Evolutionary conservation across 2,888 invertebrate genomes (phyloP), one percentile per base, ranked within the genome.

Genomic region (Heliconius ethilla): DNA sequence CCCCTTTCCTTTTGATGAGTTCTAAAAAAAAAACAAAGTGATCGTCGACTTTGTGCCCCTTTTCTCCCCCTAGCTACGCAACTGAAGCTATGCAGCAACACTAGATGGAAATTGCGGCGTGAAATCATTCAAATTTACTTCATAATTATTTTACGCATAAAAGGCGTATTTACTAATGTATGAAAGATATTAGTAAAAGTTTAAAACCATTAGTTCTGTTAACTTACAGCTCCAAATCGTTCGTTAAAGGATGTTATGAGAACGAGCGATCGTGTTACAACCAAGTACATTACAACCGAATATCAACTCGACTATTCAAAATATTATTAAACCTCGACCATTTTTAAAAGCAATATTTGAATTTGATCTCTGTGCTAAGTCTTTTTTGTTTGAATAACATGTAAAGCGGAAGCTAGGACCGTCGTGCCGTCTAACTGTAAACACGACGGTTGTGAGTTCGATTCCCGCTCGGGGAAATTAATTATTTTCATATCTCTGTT

Each of bases 181-280:
- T 33, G 7, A 33, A 33, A 33, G 9, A 33, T 33, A 33, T 33
- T 63, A 15, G 6, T 1, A 27, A 6, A 13, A 13, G 27, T 15
- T 63, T 3, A 7, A 62, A 62, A 62, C 25, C 1, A 62, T 27
- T 25, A 27, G 6, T 25, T 62, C 5, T 62, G 5, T 25, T 25
- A 62, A 62, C 6, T 62, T 62, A 51, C 27, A 63, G 27, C 18
- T 15, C 7, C 15, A 40, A 25, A 40, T 40, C 9, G 25, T 18
- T 13, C 7, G 67, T 37, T 25, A 55, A 72, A 55, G 70, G 33
- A 72, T 72, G 70, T 72, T 72, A 72, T 72, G 70, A 72, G 70
- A 72, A 5, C n/a, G 29, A 13, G 29, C 15, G 55, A 55, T 55
- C 70, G 33, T 72, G 33, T 55, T 72, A 72, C 33, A 33, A 33